phyloP scores from a whole-genome alignment of 2,113 vertebrate genomes.

The Podiceps cristatus region DNA sequence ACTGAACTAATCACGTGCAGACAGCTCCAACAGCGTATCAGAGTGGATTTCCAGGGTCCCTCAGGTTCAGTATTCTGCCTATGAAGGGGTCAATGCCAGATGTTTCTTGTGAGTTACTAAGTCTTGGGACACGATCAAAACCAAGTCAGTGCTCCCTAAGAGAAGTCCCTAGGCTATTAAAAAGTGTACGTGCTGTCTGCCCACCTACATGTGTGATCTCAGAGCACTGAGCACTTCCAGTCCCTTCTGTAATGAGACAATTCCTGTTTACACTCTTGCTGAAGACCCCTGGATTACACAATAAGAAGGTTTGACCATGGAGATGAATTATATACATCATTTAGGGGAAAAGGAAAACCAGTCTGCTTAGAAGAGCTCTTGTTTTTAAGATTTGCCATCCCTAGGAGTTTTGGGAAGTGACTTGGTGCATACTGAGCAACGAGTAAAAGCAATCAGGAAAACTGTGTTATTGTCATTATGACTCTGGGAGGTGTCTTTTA shows the following conservation, averaged over 20 bases:
- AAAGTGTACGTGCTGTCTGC: constrained; percentile 15
- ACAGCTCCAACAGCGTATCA: neutral
- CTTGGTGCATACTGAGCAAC: neutral
- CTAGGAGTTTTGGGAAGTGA: neutral
- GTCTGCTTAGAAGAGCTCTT: neutral
- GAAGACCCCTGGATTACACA: neutral
- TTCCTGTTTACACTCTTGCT: constrained; percentile 30
- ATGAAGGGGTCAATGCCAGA: neutral
- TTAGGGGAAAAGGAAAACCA: neutral
- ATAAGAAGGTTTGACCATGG: neutral
- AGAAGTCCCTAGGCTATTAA: neutral
- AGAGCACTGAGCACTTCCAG: constrained; percentile 54
- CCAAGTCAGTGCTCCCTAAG: neutral
- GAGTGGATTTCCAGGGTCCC: neutral
- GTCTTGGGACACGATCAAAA: neutral
- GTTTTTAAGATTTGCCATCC: neutral
- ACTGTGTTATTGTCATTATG: constrained; percentile 46
- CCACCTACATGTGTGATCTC: constrained; percentile 44
- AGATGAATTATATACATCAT: neutral
- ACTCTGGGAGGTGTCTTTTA: constrained; percentile 11
- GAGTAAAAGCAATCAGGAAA: neutral
- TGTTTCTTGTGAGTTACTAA: neutral
- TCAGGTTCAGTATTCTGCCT: neutral
- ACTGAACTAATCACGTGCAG: neutral
- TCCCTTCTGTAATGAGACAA: neutral